Percentiles rank a stretch among this genome's conserved stretches.
Evolutionary conservation across 2,113 vertebrate genomes (phyloP).

Genomic region (Protomyctophum bolini): DNA sequence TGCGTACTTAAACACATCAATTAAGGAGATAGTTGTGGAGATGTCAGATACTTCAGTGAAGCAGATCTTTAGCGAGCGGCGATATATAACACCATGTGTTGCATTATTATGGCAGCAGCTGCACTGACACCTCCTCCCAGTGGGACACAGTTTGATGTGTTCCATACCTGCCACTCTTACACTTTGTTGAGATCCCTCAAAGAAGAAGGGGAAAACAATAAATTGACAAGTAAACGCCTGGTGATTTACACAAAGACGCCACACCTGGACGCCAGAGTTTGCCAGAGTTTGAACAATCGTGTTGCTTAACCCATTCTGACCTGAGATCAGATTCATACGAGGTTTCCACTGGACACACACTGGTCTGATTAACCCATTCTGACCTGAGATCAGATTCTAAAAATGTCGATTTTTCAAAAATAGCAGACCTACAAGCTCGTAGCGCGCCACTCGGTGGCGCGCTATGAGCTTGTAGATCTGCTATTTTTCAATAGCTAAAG

Average conservation of each 20-base stretch:
- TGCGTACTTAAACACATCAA: conserved; percentile 76
- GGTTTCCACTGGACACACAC: too few relatives aligned
- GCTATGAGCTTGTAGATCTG: too few relatives aligned
- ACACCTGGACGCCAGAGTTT: conserved; percentile 2
- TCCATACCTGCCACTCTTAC: conserved; percentile 74
- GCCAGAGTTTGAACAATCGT: neutral
- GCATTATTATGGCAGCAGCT: conserved; percentile 69
- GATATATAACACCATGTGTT: conserved; percentile 68
- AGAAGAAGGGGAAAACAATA: conserved; percentile 37
- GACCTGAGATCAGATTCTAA: too few relatives aligned
- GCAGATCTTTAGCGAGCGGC: conserved; percentile 66
- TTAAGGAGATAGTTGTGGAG: conserved; percentile 72
- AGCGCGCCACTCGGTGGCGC: too few relatives aligned
- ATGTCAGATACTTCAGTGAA: conserved; percentile 78
- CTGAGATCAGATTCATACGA: too few relatives aligned
- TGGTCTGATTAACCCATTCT: too few relatives aligned
- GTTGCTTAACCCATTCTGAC: too few relatives aligned
- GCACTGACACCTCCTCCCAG: conserved; percentile 64
- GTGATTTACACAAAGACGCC: conserved; percentile 43
- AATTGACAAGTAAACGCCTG: conserved; percentile 73
- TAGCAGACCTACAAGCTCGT: too few relatives aligned
- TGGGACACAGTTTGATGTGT: conserved; percentile 69
- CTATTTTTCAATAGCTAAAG: too few relatives aligned
- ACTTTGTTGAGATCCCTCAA: conserved; percentile 67
- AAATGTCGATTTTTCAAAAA: too few relatives aligned